These are phyloP conservation scores for Eurytemora carolleeae DNA, from an alignment of 1,140 invertebrate genomes.

Conservation along the genomic window DNA sequence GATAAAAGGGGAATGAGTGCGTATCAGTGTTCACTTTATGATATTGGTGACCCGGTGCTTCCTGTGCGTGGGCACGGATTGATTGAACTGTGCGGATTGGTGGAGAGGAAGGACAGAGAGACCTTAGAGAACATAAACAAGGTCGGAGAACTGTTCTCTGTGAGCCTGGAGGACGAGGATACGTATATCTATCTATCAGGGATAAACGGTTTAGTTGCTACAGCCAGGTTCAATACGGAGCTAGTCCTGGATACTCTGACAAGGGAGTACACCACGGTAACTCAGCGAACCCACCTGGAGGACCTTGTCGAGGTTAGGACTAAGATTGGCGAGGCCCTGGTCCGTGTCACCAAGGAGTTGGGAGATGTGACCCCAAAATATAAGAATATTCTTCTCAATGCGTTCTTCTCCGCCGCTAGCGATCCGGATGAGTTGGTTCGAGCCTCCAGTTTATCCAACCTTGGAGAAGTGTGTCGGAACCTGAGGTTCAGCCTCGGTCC, in stretches of 20 bases:
- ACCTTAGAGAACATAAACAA: slow-evolving; percentile 40
- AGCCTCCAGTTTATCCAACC: slow-evolving; percentile 58
- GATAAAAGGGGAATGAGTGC: slow-evolving; percentile 9
- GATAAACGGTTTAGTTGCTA: slow-evolving; percentile 45
- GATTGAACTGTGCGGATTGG: slow-evolving; percentile 44
- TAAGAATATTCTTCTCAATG: slow-evolving; percentile 45
- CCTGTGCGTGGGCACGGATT: slow-evolving; percentile 58
- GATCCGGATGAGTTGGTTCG: slow-evolving; percentile 51
- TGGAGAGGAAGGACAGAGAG: slow-evolving; percentile 41
- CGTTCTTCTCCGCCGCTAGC: slow-evolving; percentile 42
- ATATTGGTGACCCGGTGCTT: slow-evolving; percentile 48
- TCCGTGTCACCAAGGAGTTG: slow-evolving; percentile 45
- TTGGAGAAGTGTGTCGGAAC: slow-evolving; percentile 58
- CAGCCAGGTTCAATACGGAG: not conserved
- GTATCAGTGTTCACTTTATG: slow-evolving; percentile 31
- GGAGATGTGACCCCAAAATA: slow-evolving; percentile 53
- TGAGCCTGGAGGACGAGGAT: slow-evolving; percentile 52
- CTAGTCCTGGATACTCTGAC: slow-evolving; percentile 40
- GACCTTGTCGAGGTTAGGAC: slow-evolving; percentile 34
- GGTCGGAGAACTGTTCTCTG: slow-evolving; percentile 43
- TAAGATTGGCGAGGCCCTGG: slow-evolving; percentile 61
- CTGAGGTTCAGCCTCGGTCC: slow-evolving; percentile 48
- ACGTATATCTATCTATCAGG: slow-evolving; percentile 61
- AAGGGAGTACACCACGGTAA: slow-evolving; percentile 32
- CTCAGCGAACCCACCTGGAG: slow-evolving; percentile 26